Evolutionary conservation across 2,888 invertebrate genomes (phyloP).

Genomic region (Heteropelma amictum): DNA sequence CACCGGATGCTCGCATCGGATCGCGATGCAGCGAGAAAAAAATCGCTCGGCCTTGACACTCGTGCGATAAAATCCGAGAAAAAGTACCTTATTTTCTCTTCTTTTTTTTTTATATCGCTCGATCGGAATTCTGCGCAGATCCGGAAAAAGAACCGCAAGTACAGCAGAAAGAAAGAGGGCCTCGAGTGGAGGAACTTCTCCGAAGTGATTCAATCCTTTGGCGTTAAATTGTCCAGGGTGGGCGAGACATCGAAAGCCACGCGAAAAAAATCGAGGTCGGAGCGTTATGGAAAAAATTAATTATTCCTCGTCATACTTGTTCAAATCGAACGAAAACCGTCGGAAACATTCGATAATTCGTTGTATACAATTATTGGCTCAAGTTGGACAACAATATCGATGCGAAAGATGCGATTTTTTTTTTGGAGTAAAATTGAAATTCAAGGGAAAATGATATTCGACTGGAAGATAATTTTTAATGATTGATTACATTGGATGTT

Average conservation of each 20-base stretch:
- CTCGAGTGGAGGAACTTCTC: constrained; percentile 17
- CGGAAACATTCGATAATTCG: too few relatives aligned
- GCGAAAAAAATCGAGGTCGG: not conserved
- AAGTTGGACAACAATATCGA: too few relatives aligned
- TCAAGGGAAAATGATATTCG: too few relatives aligned
- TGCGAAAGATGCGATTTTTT: too few relatives aligned
- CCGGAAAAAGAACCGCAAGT: constrained; percentile 18
- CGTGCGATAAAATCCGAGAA: constrained; percentile 17
- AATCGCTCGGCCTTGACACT: constrained; percentile 15
- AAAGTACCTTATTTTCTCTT: not conserved
- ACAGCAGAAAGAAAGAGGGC: not conserved
- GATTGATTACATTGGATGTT: too few relatives aligned
- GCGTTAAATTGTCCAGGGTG: constrained; percentile 12
- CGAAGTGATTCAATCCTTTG: constrained; percentile 17
- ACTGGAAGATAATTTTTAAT: too few relatives aligned
- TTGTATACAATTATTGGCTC: too few relatives aligned
- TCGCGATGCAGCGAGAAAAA: not conserved
- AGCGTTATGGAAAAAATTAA: not conserved
- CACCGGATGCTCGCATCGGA: too few relatives aligned
- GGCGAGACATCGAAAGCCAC: too few relatives aligned
- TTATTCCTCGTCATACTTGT: not conserved
- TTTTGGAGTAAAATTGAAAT: too few relatives aligned
- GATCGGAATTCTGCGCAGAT: constrained; percentile 12
- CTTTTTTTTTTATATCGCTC: not conserved
- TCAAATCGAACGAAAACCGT: not conserved